Percentiles rank a stretch among this genome's conserved stretches.
Conservation (phyloP, 2,797 vertebrate genomes). For the Sphenodon punctatus region DNA sequence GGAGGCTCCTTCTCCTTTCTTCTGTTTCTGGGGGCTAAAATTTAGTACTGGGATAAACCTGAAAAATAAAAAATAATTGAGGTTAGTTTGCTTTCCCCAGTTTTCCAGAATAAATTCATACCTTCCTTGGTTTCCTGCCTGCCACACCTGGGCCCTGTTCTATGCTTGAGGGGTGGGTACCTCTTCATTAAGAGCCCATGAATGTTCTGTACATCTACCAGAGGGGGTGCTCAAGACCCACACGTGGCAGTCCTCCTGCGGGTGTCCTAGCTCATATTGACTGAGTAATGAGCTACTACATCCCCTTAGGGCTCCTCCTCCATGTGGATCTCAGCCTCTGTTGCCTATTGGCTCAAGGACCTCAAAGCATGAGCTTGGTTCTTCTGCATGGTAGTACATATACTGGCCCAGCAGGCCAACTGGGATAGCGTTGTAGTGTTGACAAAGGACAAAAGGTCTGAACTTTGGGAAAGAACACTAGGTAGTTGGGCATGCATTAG, state of each 20-base stretch:
- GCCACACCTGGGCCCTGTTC: too few species aligned
- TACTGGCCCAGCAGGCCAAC: neutral
- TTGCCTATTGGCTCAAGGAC: neutral
- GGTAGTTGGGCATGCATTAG: neutral
- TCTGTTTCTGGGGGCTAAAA: neutral
- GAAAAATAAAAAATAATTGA: neutral
- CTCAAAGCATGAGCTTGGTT: neutral
- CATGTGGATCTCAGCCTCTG: neutral
- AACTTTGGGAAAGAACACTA: too few species aligned
- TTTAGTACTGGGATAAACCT: slow-evolving; percentile 29
- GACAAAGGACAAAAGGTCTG: too few species aligned
- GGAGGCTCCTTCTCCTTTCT: neutral
- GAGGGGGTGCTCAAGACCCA: neutral
- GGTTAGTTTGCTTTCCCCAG: neutral
- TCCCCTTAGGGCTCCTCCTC: too few species aligned
- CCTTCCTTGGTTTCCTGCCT: neutral
- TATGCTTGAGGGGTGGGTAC: neutral
- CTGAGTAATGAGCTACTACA: neutral
- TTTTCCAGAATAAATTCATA: neutral
- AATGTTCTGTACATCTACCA: neutral
- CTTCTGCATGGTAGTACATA: neutral
- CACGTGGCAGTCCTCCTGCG: neutral
- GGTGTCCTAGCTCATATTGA: neutral
- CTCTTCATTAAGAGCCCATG: neutral
- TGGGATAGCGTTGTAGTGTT: too few species aligned